Base-by-base conservation (phyloP, 2,888 invertebrate genomes). In the Linhomoeus sp. region DNA sequence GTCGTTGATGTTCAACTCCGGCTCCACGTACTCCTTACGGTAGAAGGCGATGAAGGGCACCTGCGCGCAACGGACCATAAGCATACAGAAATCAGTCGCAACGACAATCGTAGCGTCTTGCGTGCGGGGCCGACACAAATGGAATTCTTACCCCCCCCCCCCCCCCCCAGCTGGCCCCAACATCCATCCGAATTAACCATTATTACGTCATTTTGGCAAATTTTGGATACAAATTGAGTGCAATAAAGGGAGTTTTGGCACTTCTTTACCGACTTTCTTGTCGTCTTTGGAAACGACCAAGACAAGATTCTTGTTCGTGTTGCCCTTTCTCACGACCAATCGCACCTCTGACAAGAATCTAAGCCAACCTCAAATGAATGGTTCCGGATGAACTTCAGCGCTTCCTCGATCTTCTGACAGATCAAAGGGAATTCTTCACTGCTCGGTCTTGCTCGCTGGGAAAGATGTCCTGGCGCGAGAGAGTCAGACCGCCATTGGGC, bases 31-130 rank as follows among this genome's bases (percentile, higher is more conserved):
- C 66, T 99, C 97, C 67, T 97, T 97, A 25, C 94, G 76, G 65
- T 97, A 99, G 68, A 90, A 92, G 0, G 88, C 87, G 58, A 97
- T 97, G 67, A 97, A 97, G 0, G 97, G 94, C 39, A 94, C 90
- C 66, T 51, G 15, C 58, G 46, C 14, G 24, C n/a, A n/a, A n/a
- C n/a, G 33, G 42, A 37, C 41, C 37, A 19, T 41, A n/a, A 50
- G 14, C 17, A 29, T n/a, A n/a, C n/a, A n/a, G n/a, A n/a, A n/a
- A n/a, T n/a, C n/a, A n/a, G n/a, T n/a, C n/a, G n/a, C n/a, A n/a
- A n/a, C n/a, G n/a, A n/a, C n/a, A n/a, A n/a, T n/a, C n/a, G n/a
- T n/a, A n/a, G n/a, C n/a, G n/a, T 19, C n/a, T 19, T n/a, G 20
- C n/a, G 14, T 19, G 20, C 20, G 14, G 20, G 1, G 14, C 20